Percentiles rank a stretch among this genome's conserved stretches.
Conservation (phyloP, 2,888 invertebrate species). For the Rhaphigaster nebulosa region DNA sequence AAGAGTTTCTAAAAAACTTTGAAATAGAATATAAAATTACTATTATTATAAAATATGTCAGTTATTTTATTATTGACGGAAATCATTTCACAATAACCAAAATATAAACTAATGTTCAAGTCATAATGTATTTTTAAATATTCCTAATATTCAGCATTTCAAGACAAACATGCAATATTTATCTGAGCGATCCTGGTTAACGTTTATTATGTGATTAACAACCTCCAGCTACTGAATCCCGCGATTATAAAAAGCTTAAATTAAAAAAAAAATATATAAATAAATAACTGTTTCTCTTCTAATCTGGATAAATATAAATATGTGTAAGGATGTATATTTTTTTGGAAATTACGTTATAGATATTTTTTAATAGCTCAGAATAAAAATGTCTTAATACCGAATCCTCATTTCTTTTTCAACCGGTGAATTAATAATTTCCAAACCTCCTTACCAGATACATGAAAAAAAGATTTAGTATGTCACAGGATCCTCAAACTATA, state of each 20-base stretch:
- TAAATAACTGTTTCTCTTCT: background rate
- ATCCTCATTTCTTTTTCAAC: too few relatives aligned
- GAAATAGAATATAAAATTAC: background rate
- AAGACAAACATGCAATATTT: background rate
- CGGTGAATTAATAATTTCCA: too few relatives aligned
- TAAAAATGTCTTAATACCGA: too few relatives aligned
- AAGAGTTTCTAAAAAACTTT: background rate
- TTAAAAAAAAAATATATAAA: conserved; percentile 3
- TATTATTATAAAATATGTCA: background rate
- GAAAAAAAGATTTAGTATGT: too few relatives aligned
- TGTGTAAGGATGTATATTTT: background rate
- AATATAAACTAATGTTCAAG: background rate
- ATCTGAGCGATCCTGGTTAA: background rate
- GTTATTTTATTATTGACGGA: background rate
- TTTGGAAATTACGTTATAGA: background rate
- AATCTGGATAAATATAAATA: background rate
- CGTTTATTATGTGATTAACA: background rate
- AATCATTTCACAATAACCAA: background rate
- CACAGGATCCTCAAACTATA: too few relatives aligned
- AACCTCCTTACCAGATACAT: too few relatives aligned
- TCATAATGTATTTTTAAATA: background rate
- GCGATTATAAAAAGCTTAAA: background rate
- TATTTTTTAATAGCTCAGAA: background rate
- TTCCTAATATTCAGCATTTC: background rate
- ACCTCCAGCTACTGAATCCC: background rate